Base-by-base conservation (phyloP, 2,888 invertebrate species). In the Augiades crinisus region DNA sequence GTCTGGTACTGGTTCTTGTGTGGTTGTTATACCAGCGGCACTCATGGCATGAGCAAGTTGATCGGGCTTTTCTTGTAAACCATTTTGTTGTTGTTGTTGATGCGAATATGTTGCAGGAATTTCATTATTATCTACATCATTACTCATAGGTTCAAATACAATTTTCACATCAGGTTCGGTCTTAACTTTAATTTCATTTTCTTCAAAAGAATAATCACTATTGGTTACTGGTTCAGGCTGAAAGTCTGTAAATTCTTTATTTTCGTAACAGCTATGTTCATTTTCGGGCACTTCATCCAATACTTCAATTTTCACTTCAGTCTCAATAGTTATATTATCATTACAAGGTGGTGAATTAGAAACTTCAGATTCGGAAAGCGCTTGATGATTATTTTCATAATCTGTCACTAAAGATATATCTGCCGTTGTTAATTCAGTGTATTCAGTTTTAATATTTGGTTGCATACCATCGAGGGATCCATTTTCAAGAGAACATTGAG, bases 21-120 rank as follows among this genome's bases (percentile, higher is more conserved):
- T 61, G 2, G 82, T 68, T n/a, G 77, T 65, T 52, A 89, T 88
- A 24, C 88, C 86, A 4, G 87, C 88, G 40, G 87, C 87, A 57
- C 69, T 86, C 87, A 89, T 89, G 1, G 87, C 88, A 61, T 87
- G 78, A 8, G 84, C 86, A 22, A 89, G 78, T 72, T 87, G 88
- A 60, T 88, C 84, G 0, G 72, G 74, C 62, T 86, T 89, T 44
- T 82, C 81, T 1, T 61, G 22, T 0, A 63, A 53, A 36, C 71
- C 72, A 56, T 75, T 78, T 53, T 73, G 71, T 41, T 67, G 43
- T 17, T 30, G 41, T 17, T 41, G 21, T 24, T 43, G 24, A n/a
- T 14, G n/a, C 13, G 34, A 27, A 43, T 14, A 30, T n/a, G 44
- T 21, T 5, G 44, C 44, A 16, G 41, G 0, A n/a, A 37, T 10